Conservation (phyloP, 2,888 invertebrate species). For the Andrena minutula region DNA sequence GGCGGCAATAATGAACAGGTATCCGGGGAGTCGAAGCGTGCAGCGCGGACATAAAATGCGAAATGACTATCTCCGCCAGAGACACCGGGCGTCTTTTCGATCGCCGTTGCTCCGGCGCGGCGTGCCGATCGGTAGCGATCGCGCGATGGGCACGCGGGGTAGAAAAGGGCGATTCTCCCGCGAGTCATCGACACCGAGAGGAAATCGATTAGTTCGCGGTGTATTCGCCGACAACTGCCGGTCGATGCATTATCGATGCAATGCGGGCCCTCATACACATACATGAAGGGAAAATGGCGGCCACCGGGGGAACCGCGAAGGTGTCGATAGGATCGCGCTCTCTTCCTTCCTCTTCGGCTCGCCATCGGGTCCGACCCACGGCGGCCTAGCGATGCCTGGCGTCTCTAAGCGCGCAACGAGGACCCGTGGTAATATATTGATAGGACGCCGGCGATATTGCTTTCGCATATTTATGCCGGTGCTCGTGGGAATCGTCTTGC, state of each 20-base stretch:
- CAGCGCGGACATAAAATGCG: constrained; percentile 34
- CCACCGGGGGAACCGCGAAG: constrained; percentile 53
- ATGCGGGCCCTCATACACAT: constrained; percentile 68
- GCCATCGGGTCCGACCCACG: constrained; percentile 9
- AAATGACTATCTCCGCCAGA: constrained; percentile 47
- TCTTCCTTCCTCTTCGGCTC: constrained; percentile 3
- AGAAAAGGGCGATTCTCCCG: constrained; percentile 26
- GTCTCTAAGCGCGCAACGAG: constrained; percentile 57
- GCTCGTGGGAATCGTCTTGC: constrained; percentile 67
- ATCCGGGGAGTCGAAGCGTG: constrained; percentile 35
- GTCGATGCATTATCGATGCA: constrained; percentile 70
- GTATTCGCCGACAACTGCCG: constrained; percentile 57
- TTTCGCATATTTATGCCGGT: constrained; percentile 68
- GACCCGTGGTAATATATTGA: constrained; percentile 66
- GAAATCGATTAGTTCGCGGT: constrained; percentile 69
- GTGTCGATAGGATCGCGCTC: constrained; percentile 70
- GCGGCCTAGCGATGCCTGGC: constrained; percentile 50
- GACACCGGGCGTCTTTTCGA: constrained; percentile 35
- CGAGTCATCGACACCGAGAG: constrained; percentile 50
- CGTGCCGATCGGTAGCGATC: constrained; percentile 13
- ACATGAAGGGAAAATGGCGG: constrained; percentile 73
- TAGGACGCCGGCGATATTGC: constrained; percentile 69
- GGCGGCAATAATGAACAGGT: constrained; percentile 53
- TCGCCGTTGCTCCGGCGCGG: background rate
- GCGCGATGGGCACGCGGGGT: background rate